Evolutionary conservation across 2,888 invertebrate species (phyloP), one percentile per base, ranked within the genome.

Genomic region (Troglohyphantes excavatus): DNA sequence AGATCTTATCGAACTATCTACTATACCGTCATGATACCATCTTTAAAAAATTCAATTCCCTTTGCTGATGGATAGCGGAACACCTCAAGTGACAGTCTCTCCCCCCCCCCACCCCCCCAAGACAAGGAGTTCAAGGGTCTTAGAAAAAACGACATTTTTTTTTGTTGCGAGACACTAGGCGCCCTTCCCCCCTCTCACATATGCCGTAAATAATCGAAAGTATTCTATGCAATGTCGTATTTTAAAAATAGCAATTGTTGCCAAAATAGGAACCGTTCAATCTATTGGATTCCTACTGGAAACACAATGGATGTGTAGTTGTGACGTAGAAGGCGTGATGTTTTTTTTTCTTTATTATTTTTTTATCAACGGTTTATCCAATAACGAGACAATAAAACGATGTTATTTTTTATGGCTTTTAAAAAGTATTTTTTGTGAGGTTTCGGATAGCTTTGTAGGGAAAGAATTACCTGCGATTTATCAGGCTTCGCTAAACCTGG

Each of bases 161-260:
- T 39, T 63, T 78, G 78, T 78, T 39, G 23, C 76, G 7, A 26
- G 65, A 39, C 78, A 65, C 78, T 26, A 21, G 23, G 63, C 13
- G 17, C 78, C 63, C 76, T 21, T 11, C 21, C 11, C 23, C n/a
- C n/a, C n/a, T n/a, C n/a, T n/a, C 11, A 13, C 11, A 39, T 63
- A 63, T 65, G 78, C 65, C 78, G 43, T 78, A 78, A 65, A 78
- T 78, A 78, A 78, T 78, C 63, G 43, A 78, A 43, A 63, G 39
- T 23, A 39, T 63, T 78, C 43, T 29, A 0, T 21, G 65, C 65
- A 78, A 78, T 78, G 19, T 23, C 27, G 11, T 11, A 61, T 27
- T 29, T 27, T 75, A 75, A 78, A 78, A 65, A 78, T 78, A 78
- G 65, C 61, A 61, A 76, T 39, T 46, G 53, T 61, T 53, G 1